These are phyloP conservation scores for Parambassis ranga DNA, from an alignment of 2,797 vertebrate species.

Conservation along the genomic window DNA sequence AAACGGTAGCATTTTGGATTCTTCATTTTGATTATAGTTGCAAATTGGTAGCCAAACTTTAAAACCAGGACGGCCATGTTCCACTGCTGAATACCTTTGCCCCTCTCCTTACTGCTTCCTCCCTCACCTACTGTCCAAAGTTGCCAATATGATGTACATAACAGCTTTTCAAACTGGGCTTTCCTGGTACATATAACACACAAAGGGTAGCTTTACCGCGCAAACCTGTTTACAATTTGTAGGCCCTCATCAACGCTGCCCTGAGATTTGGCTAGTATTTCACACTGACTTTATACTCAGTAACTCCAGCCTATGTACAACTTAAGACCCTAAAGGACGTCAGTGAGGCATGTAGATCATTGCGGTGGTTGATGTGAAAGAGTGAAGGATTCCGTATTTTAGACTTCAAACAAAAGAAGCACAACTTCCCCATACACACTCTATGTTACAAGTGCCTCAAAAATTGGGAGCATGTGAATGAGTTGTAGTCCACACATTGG, in stretches of 20 bases:
- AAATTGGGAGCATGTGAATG: slow-evolving; percentile 65
- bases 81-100: slow-evolving; percentile 7
- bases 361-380: not conserved
- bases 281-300: not conserved
- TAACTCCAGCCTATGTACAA: slow-evolving; percentile 7
- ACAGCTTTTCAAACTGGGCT: slow-evolving; percentile 5
- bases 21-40: slow-evolving; percentile 28
- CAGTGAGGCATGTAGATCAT: not conserved
- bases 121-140: slow-evolving; percentile 3
- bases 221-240: slow-evolving; percentile 12
- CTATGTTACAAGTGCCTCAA: slow-evolving; percentile 68
- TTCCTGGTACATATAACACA: not conserved
- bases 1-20: slow-evolving; percentile 35
- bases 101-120: not conserved
- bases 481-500: slow-evolving; percentile 32
- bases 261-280: not conserved
- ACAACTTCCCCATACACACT: slow-evolving; percentile 41
- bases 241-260: not conserved
- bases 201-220: not conserved
- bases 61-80: slow-evolving; percentile 35
- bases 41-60: slow-evolving; percentile 56
- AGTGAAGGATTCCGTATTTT: slow-evolving; percentile 2
- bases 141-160: slow-evolving; percentile 56
- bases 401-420: slow-evolving; percentile 47
- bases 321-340: slow-evolving; percentile 4